Evolutionary conservation across 2,113 vertebrate species (phyloP).

Genomic region (Scytalopus superciliaris): DNA sequence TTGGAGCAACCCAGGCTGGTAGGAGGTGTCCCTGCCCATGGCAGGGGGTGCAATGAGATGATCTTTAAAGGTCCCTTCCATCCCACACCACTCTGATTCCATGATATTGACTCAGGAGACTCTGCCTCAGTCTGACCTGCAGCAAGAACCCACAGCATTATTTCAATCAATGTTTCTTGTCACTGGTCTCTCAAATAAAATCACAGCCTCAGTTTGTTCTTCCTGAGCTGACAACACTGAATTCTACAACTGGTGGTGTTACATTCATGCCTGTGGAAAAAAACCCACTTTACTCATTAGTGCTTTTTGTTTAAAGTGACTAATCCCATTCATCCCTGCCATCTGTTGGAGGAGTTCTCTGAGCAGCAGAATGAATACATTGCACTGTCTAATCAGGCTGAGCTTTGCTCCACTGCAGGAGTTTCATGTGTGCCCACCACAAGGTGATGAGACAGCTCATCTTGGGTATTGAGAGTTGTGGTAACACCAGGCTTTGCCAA

Average conservation of each 20-base stretch:
- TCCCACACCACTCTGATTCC: too few relatives aligned
- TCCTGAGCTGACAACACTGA: constrained; percentile 4
- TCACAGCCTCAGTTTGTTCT: not conserved
- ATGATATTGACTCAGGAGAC: not conserved
- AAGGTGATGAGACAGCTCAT: accelerated
- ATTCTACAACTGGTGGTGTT: not conserved
- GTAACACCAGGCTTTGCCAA: too few relatives aligned
- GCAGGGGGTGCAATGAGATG: not conserved
- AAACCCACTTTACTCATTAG: not conserved
- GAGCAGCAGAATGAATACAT: accelerated
- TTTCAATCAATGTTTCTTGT: not conserved
- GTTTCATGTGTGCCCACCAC: not conserved
- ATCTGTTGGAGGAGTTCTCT: constrained; percentile 20
- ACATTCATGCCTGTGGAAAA: not conserved
- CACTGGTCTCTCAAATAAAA: not conserved
- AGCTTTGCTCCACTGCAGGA: not conserved
- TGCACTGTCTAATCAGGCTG: not conserved
- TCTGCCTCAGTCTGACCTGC: not conserved
- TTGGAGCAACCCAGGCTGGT: not conserved
- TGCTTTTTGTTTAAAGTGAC: constrained; percentile 15
- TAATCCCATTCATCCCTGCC: constrained; percentile 34
- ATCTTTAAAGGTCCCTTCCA: not conserved
- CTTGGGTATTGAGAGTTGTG: accelerated
- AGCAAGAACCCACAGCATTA: not conserved
- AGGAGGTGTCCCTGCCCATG: not conserved